These are phyloP conservation scores for Cheilosia vernalis DNA, from an alignment of 2,888 invertebrate species.

Conservation along the genomic window DNA sequence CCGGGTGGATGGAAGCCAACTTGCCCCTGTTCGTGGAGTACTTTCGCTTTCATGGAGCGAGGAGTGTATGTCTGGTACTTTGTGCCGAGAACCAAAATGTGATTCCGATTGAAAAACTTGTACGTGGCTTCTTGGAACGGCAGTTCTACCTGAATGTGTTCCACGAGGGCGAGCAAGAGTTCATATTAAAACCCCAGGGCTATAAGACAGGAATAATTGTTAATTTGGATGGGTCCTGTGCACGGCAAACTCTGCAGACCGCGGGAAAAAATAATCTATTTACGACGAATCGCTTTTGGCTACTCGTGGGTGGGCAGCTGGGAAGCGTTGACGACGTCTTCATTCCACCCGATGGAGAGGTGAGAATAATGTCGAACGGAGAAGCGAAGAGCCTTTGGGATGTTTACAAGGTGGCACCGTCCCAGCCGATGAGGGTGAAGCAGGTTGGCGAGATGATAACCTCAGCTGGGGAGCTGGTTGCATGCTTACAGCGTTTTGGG, in stretches of 20 bases:
- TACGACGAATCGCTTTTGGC: constrained; percentile 81
- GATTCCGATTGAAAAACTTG: constrained; percentile 35
- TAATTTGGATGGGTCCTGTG: constrained; percentile 78
- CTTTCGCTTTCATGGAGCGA: constrained; percentile 80
- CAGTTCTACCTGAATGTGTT: constrained; percentile 69
- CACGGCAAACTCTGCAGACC: constrained; percentile 78
- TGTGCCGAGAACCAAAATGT: constrained; percentile 79
- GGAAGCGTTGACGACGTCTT: constrained; percentile 77
- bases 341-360: constrained; percentile 80
- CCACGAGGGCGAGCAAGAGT: constrained; percentile 29
- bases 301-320: constrained; percentile 75
- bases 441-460: constrained; percentile 73
- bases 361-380: constrained; percentile 76
- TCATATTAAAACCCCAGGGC: constrained; percentile 74
- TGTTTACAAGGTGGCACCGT: constrained; percentile 80
- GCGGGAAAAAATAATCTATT: constrained; percentile 80
- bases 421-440: constrained; percentile 77
- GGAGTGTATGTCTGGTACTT: constrained; percentile 79
- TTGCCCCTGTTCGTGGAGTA: constrained; percentile 78
- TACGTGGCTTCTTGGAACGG: constrained; percentile 41
- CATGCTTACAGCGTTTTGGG: constrained; percentile 77
- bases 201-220: constrained; percentile 80
- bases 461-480: constrained; percentile 69
- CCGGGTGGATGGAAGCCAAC: constrained; percentile 54
- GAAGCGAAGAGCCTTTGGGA: constrained; percentile 76